Percentiles rank a stretch among this genome's conserved stretches.
These are phyloP conservation scores for Gavialis gangeticus DNA, from an alignment of 2,113 vertebrate genomes.

Conservation along the genomic window DNA sequence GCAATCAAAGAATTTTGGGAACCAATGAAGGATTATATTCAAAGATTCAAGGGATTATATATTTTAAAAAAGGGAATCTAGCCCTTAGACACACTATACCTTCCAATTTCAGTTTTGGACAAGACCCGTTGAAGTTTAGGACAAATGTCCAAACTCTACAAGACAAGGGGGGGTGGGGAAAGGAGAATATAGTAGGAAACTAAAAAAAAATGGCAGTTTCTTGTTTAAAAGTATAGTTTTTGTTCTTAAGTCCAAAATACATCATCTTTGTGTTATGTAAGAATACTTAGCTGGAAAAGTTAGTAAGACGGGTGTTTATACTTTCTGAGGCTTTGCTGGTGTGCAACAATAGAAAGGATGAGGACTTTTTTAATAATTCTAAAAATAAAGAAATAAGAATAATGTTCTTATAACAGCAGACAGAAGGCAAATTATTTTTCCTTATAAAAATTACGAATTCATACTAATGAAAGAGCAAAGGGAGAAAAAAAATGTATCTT, in stretches of 20 bases:
- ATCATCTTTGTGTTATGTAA: background rate
- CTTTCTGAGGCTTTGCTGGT: background rate
- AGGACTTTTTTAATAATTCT: background rate
- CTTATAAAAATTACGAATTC: background rate
- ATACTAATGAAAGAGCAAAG: background rate
- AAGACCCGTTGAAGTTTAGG: background rate
- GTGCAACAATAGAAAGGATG: background rate
- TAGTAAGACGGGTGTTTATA: background rate
- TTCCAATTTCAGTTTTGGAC: background rate
- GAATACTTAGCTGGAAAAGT: background rate
- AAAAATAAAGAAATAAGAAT: background rate
- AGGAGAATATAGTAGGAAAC: background rate
- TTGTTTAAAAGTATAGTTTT: background rate
- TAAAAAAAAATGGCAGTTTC: background rate
- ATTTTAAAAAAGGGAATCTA: background rate
- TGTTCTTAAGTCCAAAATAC: background rate
- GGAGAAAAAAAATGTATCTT: background rate
- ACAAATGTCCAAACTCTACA: background rate
- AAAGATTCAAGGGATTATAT: conserved; percentile 3
- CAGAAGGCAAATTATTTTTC: background rate
- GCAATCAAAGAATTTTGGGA: conserved; percentile 17
- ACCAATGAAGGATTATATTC: conserved; percentile 32
- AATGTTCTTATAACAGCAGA: rapidly evolving
- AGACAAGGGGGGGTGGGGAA: background rate
- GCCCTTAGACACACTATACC: background rate